Conservation (phyloP, 2,797 vertebrate genomes). For the Buphagus erythrorhynchus region DNA sequence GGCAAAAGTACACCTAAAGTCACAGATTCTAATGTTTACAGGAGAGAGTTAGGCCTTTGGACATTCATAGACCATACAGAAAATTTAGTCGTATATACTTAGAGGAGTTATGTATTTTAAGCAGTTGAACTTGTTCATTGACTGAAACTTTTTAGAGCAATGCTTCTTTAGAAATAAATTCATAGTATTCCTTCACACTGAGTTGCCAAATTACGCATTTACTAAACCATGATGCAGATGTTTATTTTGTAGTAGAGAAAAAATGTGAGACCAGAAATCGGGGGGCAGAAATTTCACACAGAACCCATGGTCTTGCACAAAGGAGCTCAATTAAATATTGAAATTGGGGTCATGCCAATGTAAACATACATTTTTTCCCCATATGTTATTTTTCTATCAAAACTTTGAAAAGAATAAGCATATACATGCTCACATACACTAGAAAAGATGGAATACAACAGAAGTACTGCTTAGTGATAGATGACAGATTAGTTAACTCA, state of each 20-base stretch:
- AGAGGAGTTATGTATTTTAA: not conserved
- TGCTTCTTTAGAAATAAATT: not conserved
- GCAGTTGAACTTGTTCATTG: not conserved
- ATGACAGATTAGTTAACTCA: not conserved
- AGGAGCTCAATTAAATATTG: not conserved
- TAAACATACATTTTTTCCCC: not conserved
- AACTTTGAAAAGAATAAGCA: not conserved
- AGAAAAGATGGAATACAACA: not conserved
- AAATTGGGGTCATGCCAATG: not conserved
- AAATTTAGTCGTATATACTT: not conserved
- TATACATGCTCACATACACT: not conserved
- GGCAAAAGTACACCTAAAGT: not conserved
- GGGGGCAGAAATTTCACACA: not conserved
- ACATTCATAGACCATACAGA: not conserved
- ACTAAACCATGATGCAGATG: not conserved
- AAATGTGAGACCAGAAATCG: not conserved
- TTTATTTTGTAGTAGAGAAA: not conserved
- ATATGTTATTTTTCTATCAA: slow-evolving; percentile 43
- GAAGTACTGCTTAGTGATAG: not conserved
- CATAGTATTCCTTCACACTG: not conserved
- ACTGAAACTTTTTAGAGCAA: not conserved
- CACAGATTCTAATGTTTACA: not conserved
- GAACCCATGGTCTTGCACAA: not conserved
- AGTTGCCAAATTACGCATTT: not conserved
- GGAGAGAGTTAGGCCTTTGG: not conserved